Percentiles rank a stretch among this genome's conserved stretches.
Evolutionary conservation across 2,797 vertebrate genomes (phyloP).

Genomic region (Benthosema pterotum): DNA sequence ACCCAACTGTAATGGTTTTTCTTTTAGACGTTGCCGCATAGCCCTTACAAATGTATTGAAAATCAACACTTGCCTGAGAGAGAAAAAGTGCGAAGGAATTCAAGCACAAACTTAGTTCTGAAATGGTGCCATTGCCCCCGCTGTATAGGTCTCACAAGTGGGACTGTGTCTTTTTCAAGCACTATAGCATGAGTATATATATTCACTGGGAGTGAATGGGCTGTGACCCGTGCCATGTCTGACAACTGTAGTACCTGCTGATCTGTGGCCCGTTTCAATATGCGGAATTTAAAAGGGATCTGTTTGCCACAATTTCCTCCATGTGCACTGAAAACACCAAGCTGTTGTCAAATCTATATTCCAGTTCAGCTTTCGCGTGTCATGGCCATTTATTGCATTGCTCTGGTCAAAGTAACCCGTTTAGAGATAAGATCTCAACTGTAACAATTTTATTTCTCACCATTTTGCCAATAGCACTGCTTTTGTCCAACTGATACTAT

Average conservation of each 20-base stretch:
- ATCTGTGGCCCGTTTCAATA: background rate
- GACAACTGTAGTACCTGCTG: slow-evolving; percentile 1
- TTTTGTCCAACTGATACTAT: no score
- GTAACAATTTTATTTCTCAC: no score
- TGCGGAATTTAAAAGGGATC: background rate
- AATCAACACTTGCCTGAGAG: slow-evolving; percentile 16
- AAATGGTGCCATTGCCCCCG: slow-evolving; percentile 13
- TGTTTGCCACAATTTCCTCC: background rate
- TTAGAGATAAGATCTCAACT: no score
- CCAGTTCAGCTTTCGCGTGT: no score
- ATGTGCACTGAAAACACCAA: background rate
- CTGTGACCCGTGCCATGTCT: background rate
- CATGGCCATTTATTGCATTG: no score
- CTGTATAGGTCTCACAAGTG: background rate
- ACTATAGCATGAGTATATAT: background rate
- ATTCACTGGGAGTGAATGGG: background rate
- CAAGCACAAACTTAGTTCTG: slow-evolving; percentile 11
- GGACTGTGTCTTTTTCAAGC: background rate
- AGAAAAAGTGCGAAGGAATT: slow-evolving; percentile 2
- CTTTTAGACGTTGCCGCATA: slow-evolving; percentile 37
- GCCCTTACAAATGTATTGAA: slow-evolving; percentile 29
- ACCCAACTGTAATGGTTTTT: slow-evolving; percentile 57
- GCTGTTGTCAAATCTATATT: background rate
- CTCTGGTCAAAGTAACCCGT: no score
- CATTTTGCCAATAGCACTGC: no score